Evolutionary conservation across 1,140 invertebrate genomes (phyloP), one percentile per base, ranked within the genome.

Genomic region (Schlechtendalia chinensis): DNA sequence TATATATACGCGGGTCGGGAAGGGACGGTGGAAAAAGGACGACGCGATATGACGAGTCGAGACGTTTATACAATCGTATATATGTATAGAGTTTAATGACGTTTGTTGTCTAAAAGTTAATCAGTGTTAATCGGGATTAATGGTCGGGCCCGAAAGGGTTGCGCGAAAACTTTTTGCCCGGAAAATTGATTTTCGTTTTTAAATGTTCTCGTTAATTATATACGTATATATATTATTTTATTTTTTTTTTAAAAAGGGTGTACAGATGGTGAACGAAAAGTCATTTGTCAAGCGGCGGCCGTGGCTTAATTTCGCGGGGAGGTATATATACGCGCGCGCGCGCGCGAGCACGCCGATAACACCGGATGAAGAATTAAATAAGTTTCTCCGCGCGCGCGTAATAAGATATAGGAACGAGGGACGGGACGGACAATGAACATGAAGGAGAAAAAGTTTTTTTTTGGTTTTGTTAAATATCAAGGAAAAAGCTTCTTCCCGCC

Each of bases 81-180:
- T 39, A 39, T 39, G 8, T 39, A 39, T 8, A 39, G 3, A 39
- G 8, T 39, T 39, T 39, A 58, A 77, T 77, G 74, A 77, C 74
- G 74, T 77, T 77, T 77, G 74, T 77, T 39, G 74, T 72, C 69
- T 72, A 63, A 63, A 79, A 79, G 75, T 79, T 79, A 79, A 79
- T 79, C 75, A 79, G 75, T 63, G 75, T 79, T 79, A 79, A 79
- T 79, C 75, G 75, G 75, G 75, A 79, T 79, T 79, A 79, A 79
- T 79, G 75, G 75, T 79, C 39, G 75, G 58, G 8, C 32, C 8
- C 75, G 5, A 61, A 79, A 79, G 58, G 75, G 75, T 79, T 79
- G 39, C 22, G 22, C 16, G 58, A 47, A 61, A 79, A 79, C 32
- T 61, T 59, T 79, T 79, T 79, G 58, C 75, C 24, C 75, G 29